phyloP scores from a whole-genome alignment of 1,140 invertebrate genomes.

The Drosophila grimshawi region DNA sequence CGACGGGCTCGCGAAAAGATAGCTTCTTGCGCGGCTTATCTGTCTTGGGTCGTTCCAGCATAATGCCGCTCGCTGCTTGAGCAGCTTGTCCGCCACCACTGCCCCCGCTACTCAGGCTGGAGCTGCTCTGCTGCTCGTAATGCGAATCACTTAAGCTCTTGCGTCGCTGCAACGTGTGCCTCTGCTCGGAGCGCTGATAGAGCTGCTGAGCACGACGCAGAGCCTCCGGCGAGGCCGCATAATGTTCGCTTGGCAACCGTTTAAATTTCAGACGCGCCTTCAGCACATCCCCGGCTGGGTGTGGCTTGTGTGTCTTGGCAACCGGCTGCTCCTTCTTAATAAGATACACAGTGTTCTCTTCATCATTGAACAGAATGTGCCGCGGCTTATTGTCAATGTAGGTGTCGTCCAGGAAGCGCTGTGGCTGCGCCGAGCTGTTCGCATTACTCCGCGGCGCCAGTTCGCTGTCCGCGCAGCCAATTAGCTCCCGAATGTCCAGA shows the following conservation, averaged over 20 bases:
- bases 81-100: constrained; percentile 26
- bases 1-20: constrained; percentile 92
- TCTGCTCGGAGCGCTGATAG: constrained; percentile 65
- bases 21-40: constrained; percentile 92
- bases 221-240: constrained; percentile 64
- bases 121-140: constrained; percentile 64
- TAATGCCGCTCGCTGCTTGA: constrained; percentile 46
- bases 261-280: constrained; percentile 77
- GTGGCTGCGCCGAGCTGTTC: constrained; percentile 1
- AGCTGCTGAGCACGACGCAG: constrained; percentile 61
- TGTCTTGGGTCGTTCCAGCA: constrained; percentile 77
- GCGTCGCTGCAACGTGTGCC: constrained; percentile 62
- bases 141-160: constrained; percentile 62
- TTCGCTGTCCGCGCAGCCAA: constrained; percentile 69
- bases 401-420: constrained; percentile 78
- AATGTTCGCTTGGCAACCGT: constrained; percentile 63
- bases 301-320: constrained; percentile 47
- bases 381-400: constrained; percentile 78
- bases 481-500: constrained; percentile 76
- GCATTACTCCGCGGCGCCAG: constrained; percentile 28
- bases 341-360: constrained; percentile 79
- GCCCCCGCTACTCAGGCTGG: constrained; percentile 63
- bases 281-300: constrained; percentile 47
- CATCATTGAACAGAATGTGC: constrained; percentile 81
- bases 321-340: constrained; percentile 81